Base-by-base conservation (phyloP, 2,888 invertebrate species). In the Clanis bilineata region DNA sequence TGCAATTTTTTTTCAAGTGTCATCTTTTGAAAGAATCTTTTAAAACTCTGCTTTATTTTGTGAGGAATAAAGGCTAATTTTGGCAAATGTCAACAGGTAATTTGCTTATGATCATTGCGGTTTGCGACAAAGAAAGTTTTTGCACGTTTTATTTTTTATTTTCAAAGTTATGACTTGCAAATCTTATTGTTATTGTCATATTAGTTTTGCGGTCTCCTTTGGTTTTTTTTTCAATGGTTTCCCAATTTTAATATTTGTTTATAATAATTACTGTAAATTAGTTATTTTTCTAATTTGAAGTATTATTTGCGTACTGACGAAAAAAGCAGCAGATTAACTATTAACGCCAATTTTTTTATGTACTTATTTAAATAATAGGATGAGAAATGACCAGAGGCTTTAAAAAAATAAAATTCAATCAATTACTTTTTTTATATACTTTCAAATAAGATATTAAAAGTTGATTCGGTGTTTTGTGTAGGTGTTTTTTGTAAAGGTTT, bases 61-160 rank as follows among this genome's bases (percentile, higher is more conserved):
- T 3, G 23, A 1, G 15, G 1, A 45, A 45, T 38, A 44, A 9
- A 38, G 36, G 6, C 22, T 23, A n/a, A n/a, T 38, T 36, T 23
- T 23, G 15, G 44, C 6, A 10, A 23, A 22, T n/a, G 23, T 12
- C 15, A 57, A 15, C 45, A 45, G 41, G 25, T 56, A 56, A 41
- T 36, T 47, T 10, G 36, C 45, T 45, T 45, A 15, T 6, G 36
- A 23, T 38, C 25, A 57, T 74, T 81, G 83, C 85, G 85, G 85
- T 82, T 79, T 69, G 79, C 77, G 81, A 85, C 86, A 85, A 83
- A 84, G 84, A 73, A 74, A 39, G 79, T 78, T 80, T 73, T 76
- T 62, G 60, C n/a, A n/a, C n/a, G n/a, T 57, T 22, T 15, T 59
- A 56, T 71, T 70, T 68, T 72, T 76, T 74, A 71, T 76, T 64